Base-by-base conservation (phyloP, 2,888 invertebrate genomes). In the Acrobasis suavella region DNA sequence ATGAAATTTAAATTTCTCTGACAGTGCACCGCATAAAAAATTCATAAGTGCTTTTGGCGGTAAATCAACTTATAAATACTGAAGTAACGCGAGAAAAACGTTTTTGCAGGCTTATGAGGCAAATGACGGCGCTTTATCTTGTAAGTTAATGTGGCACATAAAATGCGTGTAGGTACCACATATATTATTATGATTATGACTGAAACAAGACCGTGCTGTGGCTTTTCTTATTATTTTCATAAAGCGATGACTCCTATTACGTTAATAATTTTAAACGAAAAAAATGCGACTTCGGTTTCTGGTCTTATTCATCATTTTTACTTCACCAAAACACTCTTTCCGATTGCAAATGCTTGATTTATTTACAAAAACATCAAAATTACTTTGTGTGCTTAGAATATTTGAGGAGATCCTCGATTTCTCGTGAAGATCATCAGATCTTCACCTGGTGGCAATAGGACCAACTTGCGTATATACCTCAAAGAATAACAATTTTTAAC, bases 31-130 rank as follows among this genome's bases (percentile, higher is more conserved):
- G 42, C 49, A 61, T 61, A 38, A 61, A 61, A 60, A 61, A 54
- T 61, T 54, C 52, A 54, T 61, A 61, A 54, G 61, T 46, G 46
- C n/a, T 49, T 46, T 61, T 61, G 42, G 52, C 37, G 37, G 17
- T 37, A 61, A 46, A 52, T 17, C 54, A 54, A 52, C 60, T 39
- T 51, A 51, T 38, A 60, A 60, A 60, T 60, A 60, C 12, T 17
- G 17, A 22, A 46, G n/a, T 56, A 9, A 54, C 37, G 16, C 38
- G 54, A 37, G 14, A 14, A 46, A n/a, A 46, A 46, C 46, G 46
- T 54, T 38, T 38, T 37, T 15, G 15, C 14, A 37, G 54, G 54
- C 54, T 22, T 38, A 38, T 38, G 38, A 54, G 15, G 38, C 37
- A 54, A 54, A 54, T 54, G 38, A 54, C 15, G 54, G 8, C 54